Evolutionary conservation across 2,888 invertebrate species (phyloP).

Genomic region (Liodrosophila aerea): DNA sequence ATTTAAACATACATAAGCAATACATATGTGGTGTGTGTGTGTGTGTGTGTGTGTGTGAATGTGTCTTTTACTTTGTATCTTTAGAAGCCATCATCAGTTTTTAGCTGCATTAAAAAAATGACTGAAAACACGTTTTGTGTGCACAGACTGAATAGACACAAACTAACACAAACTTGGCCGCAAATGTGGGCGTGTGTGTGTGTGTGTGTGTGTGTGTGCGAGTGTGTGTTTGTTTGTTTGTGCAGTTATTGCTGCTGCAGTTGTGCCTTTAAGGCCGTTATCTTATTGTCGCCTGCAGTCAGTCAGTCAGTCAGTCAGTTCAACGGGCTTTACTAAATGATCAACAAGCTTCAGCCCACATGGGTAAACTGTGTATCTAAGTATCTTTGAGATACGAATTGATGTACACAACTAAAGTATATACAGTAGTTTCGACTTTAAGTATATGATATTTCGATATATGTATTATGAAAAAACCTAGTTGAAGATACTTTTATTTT

Average conservation of each 20-base stretch:
- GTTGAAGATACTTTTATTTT: too few species aligned
- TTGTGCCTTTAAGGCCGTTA: conserved; percentile 56
- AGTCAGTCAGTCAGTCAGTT: conserved; percentile 46
- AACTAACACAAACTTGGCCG: conserved; percentile 29
- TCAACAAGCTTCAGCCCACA: conserved; percentile 21
- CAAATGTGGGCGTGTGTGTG: conserved; percentile 55
- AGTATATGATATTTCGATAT: too few species aligned
- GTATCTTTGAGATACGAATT: background rate
- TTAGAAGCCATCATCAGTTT: conserved; percentile 38
- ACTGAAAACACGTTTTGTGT: conserved; percentile 64
- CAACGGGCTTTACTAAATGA: conserved; percentile 43
- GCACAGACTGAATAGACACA: conserved; percentile 53
- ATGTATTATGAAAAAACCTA: too few species aligned
- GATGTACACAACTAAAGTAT: too few species aligned
- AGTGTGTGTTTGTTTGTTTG: conserved; percentile 4
- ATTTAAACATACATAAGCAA: conserved; percentile 23
- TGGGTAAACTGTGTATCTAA: conserved; percentile 1
- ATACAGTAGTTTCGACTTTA: too few species aligned
- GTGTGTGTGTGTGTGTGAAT: conserved; percentile 2
- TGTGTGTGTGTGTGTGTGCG: conserved; percentile 4
- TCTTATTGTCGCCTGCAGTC: conserved; percentile 38
- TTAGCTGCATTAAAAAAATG: conserved; percentile 40
- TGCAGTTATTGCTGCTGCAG: conserved; percentile 16
- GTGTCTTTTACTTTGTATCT: conserved; percentile 9
- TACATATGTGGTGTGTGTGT: conserved; percentile 1